Evolutionary conservation across 2,113 vertebrate genomes (phyloP).

Genomic region (Pachypanchax playfairii): DNA sequence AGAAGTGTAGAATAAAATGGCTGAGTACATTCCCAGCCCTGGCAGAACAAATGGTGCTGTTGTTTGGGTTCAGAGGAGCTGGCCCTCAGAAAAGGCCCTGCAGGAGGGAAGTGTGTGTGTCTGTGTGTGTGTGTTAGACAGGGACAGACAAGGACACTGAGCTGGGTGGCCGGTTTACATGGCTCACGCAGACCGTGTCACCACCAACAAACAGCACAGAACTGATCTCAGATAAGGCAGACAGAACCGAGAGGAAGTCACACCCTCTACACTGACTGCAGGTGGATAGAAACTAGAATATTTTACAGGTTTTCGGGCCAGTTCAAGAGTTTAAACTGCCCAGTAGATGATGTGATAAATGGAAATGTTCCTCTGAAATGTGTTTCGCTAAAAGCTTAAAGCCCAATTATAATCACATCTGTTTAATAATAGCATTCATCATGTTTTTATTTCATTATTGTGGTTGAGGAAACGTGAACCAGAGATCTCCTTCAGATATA

Average conservation of each 20-base stretch:
- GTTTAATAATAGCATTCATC: not conserved
- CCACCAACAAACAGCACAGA: slow-evolving; percentile 39
- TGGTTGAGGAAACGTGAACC: not conserved
- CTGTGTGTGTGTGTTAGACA: slow-evolving; percentile 46
- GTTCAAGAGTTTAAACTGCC: too few species aligned
- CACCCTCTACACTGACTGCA: too few species aligned
- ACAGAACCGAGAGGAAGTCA: slow-evolving; percentile 13
- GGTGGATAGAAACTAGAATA: too few species aligned
- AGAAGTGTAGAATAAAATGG: slow-evolving; percentile 60
- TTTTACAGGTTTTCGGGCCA: too few species aligned
- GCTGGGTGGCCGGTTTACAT: slow-evolving; percentile 49
- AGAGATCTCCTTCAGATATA: not conserved
- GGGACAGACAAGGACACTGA: slow-evolving; percentile 68
- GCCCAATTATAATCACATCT: too few species aligned
- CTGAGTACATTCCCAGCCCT: slow-evolving; percentile 67
- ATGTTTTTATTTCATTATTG: not conserved
- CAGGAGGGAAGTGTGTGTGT: slow-evolving; percentile 46
- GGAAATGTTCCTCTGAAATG: not conserved
- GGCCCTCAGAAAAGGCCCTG: slow-evolving; percentile 64
- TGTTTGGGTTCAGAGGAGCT: slow-evolving; percentile 75
- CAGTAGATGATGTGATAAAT: too few species aligned
- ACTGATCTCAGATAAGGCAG: slow-evolving; percentile 40
- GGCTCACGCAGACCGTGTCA: slow-evolving; percentile 59
- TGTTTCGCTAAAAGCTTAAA: not conserved
- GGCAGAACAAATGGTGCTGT: slow-evolving; percentile 75